Percentiles rank a stretch among this genome's conserved stretches.
Conservation (phyloP, 23 tunicate species). For the Styela plicata region DNA sequence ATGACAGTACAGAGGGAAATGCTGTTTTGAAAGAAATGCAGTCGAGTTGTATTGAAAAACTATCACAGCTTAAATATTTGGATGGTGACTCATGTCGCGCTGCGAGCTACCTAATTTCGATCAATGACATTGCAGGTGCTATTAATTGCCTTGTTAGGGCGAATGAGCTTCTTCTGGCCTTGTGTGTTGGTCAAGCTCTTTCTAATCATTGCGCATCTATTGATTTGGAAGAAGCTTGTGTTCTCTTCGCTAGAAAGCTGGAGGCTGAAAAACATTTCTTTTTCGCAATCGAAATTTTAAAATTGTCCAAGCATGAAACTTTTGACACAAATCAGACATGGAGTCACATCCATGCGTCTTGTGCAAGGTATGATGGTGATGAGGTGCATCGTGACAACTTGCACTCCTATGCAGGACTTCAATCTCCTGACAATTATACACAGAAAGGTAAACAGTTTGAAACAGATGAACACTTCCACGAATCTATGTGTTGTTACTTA, state of each 20-base stretch:
- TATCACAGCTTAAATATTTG: conserved; percentile 25
- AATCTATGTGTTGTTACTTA: conserved; percentile 47
- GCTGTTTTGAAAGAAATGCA: conserved; percentile 29
- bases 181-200: conserved; percentile 53
- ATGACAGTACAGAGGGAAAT: not conserved
- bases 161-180: conserved; percentile 53
- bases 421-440: conserved; percentile 31
- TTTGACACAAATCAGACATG: conserved; percentile 15
- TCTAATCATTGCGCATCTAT: conserved; percentile 21
- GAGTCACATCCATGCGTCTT: conserved; percentile 52
- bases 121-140: conserved; percentile 49
- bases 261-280: conserved; percentile 35
- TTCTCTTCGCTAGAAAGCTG: conserved; percentile 42
- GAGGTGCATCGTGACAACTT: conserved; percentile 13
- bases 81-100: conserved; percentile 60
- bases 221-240: conserved; percentile 21
- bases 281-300: conserved; percentile 51
- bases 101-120: conserved; percentile 53
- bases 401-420: conserved; percentile 36
- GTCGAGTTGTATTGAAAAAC: conserved; percentile 28
- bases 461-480: conserved; percentile 13
- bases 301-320: not conserved
- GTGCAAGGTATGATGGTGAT: conserved; percentile 52
- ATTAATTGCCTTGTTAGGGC: conserved; percentile 48
- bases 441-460: conserved; percentile 22